These are phyloP conservation scores for Xestia xanthographa DNA, from an alignment of 2,888 invertebrate species.

Conservation along the genomic window DNA sequence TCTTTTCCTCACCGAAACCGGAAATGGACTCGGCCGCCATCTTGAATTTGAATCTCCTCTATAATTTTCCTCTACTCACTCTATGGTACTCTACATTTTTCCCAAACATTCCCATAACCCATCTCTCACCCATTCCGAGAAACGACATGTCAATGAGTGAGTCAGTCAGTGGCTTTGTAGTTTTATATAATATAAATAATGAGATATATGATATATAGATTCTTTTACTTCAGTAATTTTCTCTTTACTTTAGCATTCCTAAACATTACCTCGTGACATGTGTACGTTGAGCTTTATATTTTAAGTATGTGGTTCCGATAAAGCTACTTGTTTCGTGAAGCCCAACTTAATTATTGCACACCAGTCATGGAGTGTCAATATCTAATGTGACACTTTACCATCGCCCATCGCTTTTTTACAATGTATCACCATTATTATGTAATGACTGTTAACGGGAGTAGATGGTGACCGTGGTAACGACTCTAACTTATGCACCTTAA, in stretches of 20 bases:
- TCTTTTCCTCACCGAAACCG: too few relatives aligned
- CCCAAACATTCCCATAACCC: too few relatives aligned
- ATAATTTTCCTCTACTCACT: too few relatives aligned
- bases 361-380: slow-evolving; percentile 38
- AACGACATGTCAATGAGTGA: too few relatives aligned
- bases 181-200: too few relatives aligned
- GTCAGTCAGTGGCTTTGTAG: too few relatives aligned
- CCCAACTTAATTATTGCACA: slow-evolving; percentile 66
- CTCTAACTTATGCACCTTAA: not conserved
- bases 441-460: not conserved
- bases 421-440: not conserved
- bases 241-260: not conserved
- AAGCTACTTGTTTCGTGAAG: slow-evolving; percentile 68
- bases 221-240: not conserved
- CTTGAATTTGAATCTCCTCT: too few relatives aligned
- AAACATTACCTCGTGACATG: not conserved
- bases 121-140: too few relatives aligned
- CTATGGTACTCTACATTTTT: too few relatives aligned
- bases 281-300: slow-evolving; percentile 63
- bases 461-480: not conserved
- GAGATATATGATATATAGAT: too few relatives aligned
- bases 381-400: not conserved
- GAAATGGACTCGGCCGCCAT: too few relatives aligned
- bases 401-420: not conserved
- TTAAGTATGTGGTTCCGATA: slow-evolving; percentile 69